Evolutionary conservation across 2,797 vertebrate genomes (phyloP), one percentile per base, ranked within the genome.

Genomic region (Pachyuromys duprasi): DNA sequence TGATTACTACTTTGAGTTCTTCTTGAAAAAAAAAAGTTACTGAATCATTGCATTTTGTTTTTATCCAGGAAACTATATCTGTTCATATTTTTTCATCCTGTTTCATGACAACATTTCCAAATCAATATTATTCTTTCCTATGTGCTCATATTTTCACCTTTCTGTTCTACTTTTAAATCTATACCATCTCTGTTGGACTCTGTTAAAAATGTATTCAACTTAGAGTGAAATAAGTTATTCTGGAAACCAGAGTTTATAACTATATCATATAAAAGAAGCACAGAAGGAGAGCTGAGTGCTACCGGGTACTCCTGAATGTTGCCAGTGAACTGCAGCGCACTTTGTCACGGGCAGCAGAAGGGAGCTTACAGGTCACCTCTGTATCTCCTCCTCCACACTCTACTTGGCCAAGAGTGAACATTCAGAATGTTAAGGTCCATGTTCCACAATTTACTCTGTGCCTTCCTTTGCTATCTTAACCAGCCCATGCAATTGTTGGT

Each of bases 131-230:
- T 82, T 79, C 45, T 93, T 89, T 72, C 2, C n/a, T 33, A n/a
- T 8, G 1, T 55, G 13, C 70, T 94, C 75, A 89, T 70, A 31
- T 14, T 83, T 70, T 92, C 36, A 55, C 3, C 49, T 33, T 82
- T 67, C 45, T 62, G 3, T 7, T 95, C 22, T 39, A 8, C 17
- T 92, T 92, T 78, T 13, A 18, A 81, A 89, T 83, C 80, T 60
- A 7, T 24, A 74, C 24, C 31, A 55, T 36, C 13, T n/a, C 17
- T 49, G 14, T 53, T 80, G 31, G 15, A 28, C 42, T 78, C 45
- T 86, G 57, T 81, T 81, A n/a, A 78, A 92, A 78, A n/a, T 67
- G 60, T n/a, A 67, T 17, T 72, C 33, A 62, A 33, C 55, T 94
- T 94, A 45, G 36, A 89, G 31, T 3, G 6, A 62, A 42, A 36